phyloP scores from a whole-genome alignment of 2,797 vertebrate species.

The Tragopan temminckii region DNA sequence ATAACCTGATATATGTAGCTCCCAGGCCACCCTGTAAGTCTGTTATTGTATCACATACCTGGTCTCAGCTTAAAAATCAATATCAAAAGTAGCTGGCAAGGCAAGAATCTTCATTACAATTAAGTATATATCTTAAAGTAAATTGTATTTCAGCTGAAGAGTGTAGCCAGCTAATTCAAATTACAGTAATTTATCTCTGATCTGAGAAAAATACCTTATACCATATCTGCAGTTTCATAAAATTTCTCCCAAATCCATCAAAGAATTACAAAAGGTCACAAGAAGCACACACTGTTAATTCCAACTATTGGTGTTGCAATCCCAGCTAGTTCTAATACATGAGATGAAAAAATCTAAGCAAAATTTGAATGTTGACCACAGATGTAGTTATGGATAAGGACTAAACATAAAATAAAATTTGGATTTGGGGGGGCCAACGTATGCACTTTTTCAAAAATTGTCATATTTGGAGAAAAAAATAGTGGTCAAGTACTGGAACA shows the following conservation, averaged over 20 bases:
- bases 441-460: neutral
- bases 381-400: neutral
- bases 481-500: too few species aligned
- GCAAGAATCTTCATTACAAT: slow-evolving; percentile 70
- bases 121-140: slow-evolving; percentile 67
- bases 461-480: neutral
- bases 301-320: neutral
- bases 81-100: slow-evolving; percentile 71
- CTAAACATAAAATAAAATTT: neutral
- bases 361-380: neutral
- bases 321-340: neutral
- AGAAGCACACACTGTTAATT: neutral
- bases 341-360: neutral
- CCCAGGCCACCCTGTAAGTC: slow-evolving; percentile 36
- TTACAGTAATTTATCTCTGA: slow-evolving; percentile 68
- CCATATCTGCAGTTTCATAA: slow-evolving; percentile 42
- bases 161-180: slow-evolving; percentile 63
- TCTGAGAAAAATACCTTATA: slow-evolving; percentile 42
- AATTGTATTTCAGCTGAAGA: slow-evolving; percentile 55
- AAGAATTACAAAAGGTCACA: neutral
- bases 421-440: neutral
- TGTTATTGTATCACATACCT: slow-evolving; percentile 45
- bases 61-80: slow-evolving; percentile 66
- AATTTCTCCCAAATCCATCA: slow-evolving; percentile 50
- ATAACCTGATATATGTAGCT: slow-evolving; percentile 65